Evolutionary conservation across 1,140 invertebrate genomes (phyloP).

Genomic region (Chymomyza costata): DNA sequence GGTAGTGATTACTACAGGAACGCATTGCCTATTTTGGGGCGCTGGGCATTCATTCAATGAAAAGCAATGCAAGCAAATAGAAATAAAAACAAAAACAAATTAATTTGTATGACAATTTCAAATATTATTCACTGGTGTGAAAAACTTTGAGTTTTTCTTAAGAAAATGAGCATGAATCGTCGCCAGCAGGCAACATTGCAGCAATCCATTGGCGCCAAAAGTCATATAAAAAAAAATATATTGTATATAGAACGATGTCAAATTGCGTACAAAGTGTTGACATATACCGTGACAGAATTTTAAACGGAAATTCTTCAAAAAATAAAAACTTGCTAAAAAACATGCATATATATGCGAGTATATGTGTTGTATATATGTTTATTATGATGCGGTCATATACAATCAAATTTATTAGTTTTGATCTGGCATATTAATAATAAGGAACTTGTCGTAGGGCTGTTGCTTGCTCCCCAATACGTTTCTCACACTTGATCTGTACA

Average conservation of each 20-base stretch:
- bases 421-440: conserved; percentile 55
- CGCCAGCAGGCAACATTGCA: conserved; percentile 38
- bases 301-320: conserved; percentile 54
- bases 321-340: conserved; percentile 26
- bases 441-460: too few relatives aligned
- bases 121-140: conserved; percentile 39
- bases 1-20: too few relatives aligned
- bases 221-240: conserved; percentile 46
- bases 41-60: conserved; percentile 28
- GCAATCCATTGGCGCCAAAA: conserved; percentile 61
- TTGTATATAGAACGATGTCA: conserved; percentile 38
- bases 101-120: conserved; percentile 45
- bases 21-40: conserved; percentile 43
- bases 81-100: conserved; percentile 4
- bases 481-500: too few relatives aligned
- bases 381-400: too few relatives aligned
- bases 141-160: conserved; percentile 32
- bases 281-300: conserved; percentile 43
- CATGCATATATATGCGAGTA: conserved; percentile 24
- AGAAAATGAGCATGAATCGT: conserved; percentile 53
- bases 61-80: background rate
- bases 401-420: conserved; percentile 67
- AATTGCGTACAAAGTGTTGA: conserved; percentile 52
- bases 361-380: conserved; percentile 7
- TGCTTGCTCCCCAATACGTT: too few relatives aligned